These are phyloP conservation scores for Scotopteryx bipunctaria DNA, from an alignment of 2,888 invertebrate genomes.

Conservation along the genomic window DNA sequence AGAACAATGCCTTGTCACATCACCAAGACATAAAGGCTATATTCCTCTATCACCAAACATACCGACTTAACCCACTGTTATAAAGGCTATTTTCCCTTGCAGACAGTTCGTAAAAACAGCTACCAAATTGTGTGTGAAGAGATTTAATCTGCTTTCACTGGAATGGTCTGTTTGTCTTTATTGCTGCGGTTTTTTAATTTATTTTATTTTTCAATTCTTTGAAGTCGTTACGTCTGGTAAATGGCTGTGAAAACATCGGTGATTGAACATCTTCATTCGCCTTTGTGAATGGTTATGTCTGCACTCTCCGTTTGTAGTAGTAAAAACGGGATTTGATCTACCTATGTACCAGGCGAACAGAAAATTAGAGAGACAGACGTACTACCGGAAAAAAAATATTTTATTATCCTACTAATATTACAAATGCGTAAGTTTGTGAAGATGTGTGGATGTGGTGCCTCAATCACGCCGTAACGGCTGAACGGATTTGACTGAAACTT, in stretches of 20 bases:
- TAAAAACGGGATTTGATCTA: too few species aligned
- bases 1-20: conserved; percentile 34
- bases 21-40: conserved; percentile 39
- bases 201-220: conserved; percentile 31
- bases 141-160: conserved; percentile 68
- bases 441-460: too few species aligned
- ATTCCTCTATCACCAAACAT: conserved; percentile 44
- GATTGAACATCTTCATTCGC: conserved; percentile 19
- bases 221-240: conserved; percentile 25
- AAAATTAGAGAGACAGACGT: too few species aligned
- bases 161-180: conserved; percentile 56
- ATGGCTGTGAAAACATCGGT: conserved; percentile 28
- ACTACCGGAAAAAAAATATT: too few species aligned
- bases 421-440: too few species aligned
- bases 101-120: conserved; percentile 22
- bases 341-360: too few species aligned
- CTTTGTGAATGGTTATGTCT: conserved; percentile 4
- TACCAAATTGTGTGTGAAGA: conserved; percentile 70
- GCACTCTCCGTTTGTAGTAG: conserved; percentile 4
- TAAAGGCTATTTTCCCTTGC: conserved; percentile 38
- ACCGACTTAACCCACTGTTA: conserved; percentile 32
- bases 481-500: too few species aligned
- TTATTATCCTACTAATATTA: too few species aligned
- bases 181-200: conserved; percentile 51
- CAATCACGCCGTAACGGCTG: too few species aligned